Percentiles rank a stretch among this genome's conserved stretches.
Evolutionary conservation across 2,113 vertebrate species (phyloP).

Genomic region (Rhadina sibilatrix): DNA sequence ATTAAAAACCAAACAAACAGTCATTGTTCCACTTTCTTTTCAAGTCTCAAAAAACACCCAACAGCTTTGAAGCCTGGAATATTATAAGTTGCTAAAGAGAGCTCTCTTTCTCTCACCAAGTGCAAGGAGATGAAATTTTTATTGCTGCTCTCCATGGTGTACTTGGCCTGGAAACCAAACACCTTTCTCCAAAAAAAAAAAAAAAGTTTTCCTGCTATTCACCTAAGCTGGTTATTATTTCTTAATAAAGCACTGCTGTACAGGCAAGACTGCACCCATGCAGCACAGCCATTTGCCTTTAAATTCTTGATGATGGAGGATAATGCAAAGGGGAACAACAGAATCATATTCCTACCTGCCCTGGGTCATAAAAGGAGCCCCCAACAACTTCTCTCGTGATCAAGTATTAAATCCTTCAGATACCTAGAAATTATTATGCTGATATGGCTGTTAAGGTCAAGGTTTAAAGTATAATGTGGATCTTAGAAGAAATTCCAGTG

Average conservation of each 20-base stretch:
- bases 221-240: neutral
- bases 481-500: constrained; percentile 41
- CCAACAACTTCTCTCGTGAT: neutral
- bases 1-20: neutral
- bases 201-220: neutral
- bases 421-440: constrained; percentile 42
- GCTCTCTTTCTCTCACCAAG: neutral
- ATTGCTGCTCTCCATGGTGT: neutral
- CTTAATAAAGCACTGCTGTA: neutral
- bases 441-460: constrained; percentile 57
- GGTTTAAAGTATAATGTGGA: constrained; percentile 48
- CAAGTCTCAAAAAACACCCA: neutral
- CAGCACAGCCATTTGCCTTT: neutral
- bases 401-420: constrained; percentile 51
- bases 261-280: neutral
- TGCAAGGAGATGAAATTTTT: neutral
- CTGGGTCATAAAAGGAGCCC: constrained; percentile 32
- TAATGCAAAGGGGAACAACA: constrained; percentile 2
- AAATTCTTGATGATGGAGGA: neutral
- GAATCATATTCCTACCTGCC: neutral
- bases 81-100: neutral
- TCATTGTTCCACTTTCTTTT: neutral
- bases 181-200: neutral
- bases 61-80: neutral
- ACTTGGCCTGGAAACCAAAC: constrained; percentile 2